A percentile compares a stretch with the other conserved stretches of the same genome.
These are phyloP conservation scores for Sminthurides aquaticus DNA, from an alignment of 2,888 invertebrate species.

Conservation along the genomic window DNA sequence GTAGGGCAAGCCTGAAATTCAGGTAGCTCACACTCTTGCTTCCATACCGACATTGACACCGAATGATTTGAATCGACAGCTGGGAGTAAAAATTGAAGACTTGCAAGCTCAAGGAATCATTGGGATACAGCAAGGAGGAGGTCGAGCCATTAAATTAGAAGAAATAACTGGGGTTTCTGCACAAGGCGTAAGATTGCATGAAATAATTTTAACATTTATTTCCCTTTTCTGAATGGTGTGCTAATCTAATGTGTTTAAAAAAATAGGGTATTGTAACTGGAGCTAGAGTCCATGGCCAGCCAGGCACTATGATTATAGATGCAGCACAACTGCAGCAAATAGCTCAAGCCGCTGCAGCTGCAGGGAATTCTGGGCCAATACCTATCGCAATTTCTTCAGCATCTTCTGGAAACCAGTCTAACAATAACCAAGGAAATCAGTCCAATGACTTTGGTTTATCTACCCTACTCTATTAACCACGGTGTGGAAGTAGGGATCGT, in stretches of 20 bases:
- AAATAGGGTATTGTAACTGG: conserved; percentile 29
- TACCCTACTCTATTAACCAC: conserved; percentile 27
- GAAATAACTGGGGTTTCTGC: conserved; percentile 24
- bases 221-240: background rate
- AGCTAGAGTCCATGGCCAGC: conserved; percentile 25
- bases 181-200: conserved; percentile 10
- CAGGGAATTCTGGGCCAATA: conserved; percentile 23
- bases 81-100: conserved; percentile 41
- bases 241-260: conserved; percentile 7
- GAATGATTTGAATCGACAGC: conserved; percentile 33
- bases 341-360: conserved; percentile 32
- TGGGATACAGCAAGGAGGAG: conserved; percentile 34
- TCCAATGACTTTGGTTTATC: conserved; percentile 33
- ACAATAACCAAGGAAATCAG: conserved; percentile 26
- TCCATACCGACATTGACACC: conserved; percentile 38
- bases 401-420: conserved; percentile 13
- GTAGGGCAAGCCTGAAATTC: conserved; percentile 39
- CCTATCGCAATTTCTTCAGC: conserved; percentile 37
- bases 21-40: conserved; percentile 38
- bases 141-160: conserved; percentile 39
- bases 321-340: conserved; percentile 39
- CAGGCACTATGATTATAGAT: conserved; percentile 36
- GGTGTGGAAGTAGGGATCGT: background rate
- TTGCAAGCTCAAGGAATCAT: conserved; percentile 38
- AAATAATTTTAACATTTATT: background rate